phyloP scores from a whole-genome alignment of 2,113 vertebrate genomes.

The Thomomys bottae region DNA sequence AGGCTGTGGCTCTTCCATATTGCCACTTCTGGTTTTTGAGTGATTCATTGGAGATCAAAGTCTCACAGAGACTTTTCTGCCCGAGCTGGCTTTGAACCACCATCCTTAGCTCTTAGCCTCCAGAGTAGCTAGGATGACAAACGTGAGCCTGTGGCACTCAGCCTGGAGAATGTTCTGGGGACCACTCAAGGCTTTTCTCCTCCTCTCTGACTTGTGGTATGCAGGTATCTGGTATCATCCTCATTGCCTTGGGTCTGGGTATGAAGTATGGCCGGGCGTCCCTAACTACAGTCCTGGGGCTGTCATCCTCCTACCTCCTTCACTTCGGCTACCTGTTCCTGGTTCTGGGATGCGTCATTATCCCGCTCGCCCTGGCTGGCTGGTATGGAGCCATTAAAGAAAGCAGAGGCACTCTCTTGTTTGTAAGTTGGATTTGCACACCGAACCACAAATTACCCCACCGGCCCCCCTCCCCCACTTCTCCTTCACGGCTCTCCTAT shows the following conservation, averaged over 20 bases:
- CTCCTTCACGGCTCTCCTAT: too few species aligned
- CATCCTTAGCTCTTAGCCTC: too few species aligned
- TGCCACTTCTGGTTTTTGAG: too few species aligned
- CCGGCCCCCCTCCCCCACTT: fast-evolving
- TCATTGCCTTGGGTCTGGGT: slow-evolving; percentile 59
- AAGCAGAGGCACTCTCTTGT: slow-evolving; percentile 38
- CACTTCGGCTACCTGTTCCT: slow-evolving; percentile 55
- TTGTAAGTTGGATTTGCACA: slow-evolving; percentile 7
- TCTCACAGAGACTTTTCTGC: too few species aligned
- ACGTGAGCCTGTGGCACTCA: too few species aligned
- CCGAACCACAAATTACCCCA: not conserved
- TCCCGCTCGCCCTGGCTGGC: slow-evolving; percentile 30
- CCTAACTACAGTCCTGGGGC: slow-evolving; percentile 53
- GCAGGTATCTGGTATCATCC: slow-evolving; percentile 62
- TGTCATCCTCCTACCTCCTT: slow-evolving; percentile 16
- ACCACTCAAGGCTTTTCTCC: not conserved
- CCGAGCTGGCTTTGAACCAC: too few species aligned
- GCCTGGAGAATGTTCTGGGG: too few species aligned
- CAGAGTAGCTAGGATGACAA: too few species aligned
- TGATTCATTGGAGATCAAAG: too few species aligned
- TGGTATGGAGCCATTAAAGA: slow-evolving; percentile 48
- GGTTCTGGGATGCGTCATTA: not conserved
- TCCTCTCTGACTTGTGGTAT: slow-evolving; percentile 3
- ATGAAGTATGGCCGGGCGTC: slow-evolving; percentile 39
- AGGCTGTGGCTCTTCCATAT: too few species aligned